Evolutionary conservation across 2,113 vertebrate species (phyloP), one percentile per base, ranked within the genome.

Genomic region (Pycnonotus jocosus): DNA sequence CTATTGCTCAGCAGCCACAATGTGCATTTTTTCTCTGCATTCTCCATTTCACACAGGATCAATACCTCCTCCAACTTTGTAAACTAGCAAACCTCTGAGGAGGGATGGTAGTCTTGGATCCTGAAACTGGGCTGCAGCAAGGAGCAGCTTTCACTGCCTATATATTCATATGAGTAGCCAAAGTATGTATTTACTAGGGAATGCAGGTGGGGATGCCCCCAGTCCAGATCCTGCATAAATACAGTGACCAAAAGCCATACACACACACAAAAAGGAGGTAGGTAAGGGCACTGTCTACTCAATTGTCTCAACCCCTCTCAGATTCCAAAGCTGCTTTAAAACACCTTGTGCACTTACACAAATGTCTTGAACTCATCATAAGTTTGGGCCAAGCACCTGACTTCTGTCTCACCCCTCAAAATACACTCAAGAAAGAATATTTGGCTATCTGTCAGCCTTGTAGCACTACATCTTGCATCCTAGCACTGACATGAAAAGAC

Each of bases 281-380:
- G 40, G 25, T 45, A 71, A 74, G 64, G 50, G 61, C n/a, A 64
- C 24, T 51, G 8, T 6, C 38, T 44, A 57, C 44, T n/a, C 57
- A 72, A 33, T 24, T 82, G 21, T n/a, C 38, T 53, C 71, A 68
- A 50, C 7, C 4, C 7, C 22, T 71, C 73, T 73, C 71, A 54
- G 42, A 53, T 11, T 16, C 33, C 47, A 77, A 76, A 77, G 8
- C 9, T 47, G 15, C 45, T 83, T 73, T 80, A 76, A 87, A 85
- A 65, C 2, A 22, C 9, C 14, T 44, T 22, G 3, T 35, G 17
- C 0, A 2, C 25, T 65, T 8, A 8, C 37, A 82, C 4, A 54
- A 90, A 76, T 1, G 14, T 31, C 42, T 88, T 90, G 77, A 90
- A 77, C 9, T 31, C 9, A 35, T 38, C 37, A 1, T 12, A 64